Conservation (phyloP, 2,113 vertebrate genomes). For the Mohoua ochrocephala region DNA sequence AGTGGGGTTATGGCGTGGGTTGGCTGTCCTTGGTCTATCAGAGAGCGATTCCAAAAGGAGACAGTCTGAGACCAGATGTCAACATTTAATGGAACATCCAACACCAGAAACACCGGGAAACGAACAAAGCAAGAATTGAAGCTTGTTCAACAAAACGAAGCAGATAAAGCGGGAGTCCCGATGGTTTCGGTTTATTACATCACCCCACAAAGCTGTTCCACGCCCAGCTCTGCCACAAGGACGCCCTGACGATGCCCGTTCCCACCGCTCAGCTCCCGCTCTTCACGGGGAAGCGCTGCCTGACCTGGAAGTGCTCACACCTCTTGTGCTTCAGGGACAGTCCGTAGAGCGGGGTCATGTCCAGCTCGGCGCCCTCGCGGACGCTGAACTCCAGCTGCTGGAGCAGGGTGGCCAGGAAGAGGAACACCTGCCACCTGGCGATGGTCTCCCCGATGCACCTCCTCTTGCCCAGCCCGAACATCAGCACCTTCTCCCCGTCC, state of each 20-base stretch:
- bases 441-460: slow-evolving; percentile 86
- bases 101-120: background rate
- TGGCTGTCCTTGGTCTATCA: background rate
- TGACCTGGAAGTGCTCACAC: slow-evolving; percentile 74
- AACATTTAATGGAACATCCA: background rate
- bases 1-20: fast-evolving
- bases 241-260: background rate
- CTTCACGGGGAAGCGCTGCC: slow-evolving; percentile 27
- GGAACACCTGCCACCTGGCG: slow-evolving; percentile 81
- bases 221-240: background rate
- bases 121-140: background rate
- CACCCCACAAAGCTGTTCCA: fast-evolving
- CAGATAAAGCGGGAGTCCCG: fast-evolving
- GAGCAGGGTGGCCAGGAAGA: slow-evolving; percentile 86
- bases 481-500: slow-evolving; percentile 77
- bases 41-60: fast-evolving
- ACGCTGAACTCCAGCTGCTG: slow-evolving; percentile 81
- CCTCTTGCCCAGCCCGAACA: slow-evolving; percentile 88
- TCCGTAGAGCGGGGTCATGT: slow-evolving; percentile 83
- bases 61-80: background rate
- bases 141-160: background rate
- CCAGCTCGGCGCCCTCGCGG: slow-evolving; percentile 56
- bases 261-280: background rate
- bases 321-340: slow-evolving; percentile 81
- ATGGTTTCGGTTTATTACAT: background rate